Conservation (phyloP, 2,797 vertebrate genomes). For the Rhinoraja longicauda region DNA sequence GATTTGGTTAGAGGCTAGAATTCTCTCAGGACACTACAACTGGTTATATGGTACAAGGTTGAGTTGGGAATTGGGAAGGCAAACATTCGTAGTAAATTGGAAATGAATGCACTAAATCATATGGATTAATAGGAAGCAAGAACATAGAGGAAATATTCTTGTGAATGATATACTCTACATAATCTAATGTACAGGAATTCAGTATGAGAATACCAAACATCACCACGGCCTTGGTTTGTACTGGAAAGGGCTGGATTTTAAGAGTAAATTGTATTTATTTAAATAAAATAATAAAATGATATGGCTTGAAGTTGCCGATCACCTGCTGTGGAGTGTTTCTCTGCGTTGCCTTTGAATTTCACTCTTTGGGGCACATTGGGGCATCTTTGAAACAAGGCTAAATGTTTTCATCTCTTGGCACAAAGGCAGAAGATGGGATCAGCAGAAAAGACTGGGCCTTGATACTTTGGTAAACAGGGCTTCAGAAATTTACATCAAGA, state of each 20-base stretch:
- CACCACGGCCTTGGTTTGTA: neutral
- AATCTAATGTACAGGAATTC: neutral
- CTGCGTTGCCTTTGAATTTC: neutral
- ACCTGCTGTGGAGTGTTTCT: neutral
- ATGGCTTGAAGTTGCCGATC: neutral
- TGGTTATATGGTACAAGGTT: neutral
- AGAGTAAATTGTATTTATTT: slow-evolving; percentile 32
- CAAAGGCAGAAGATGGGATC: neutral
- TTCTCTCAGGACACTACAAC: neutral
- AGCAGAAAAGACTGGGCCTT: neutral
- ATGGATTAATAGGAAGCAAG: neutral
- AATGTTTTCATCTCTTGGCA: neutral
- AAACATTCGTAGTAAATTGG: neutral
- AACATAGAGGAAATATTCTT: neutral
- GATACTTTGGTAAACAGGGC: neutral
- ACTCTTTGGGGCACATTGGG: neutral
- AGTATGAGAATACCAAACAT: neutral
- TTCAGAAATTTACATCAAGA: neutral
- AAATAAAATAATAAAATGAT: slow-evolving; percentile 24
- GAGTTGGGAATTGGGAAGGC: neutral
- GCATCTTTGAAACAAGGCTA: no score
- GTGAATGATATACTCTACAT: neutral
- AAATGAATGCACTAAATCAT: neutral
- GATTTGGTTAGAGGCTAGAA: neutral
- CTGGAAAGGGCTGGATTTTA: slow-evolving; percentile 25